phyloP scores from a whole-genome alignment of 2,888 invertebrate species.

The Boloria euphrosyne region DNA sequence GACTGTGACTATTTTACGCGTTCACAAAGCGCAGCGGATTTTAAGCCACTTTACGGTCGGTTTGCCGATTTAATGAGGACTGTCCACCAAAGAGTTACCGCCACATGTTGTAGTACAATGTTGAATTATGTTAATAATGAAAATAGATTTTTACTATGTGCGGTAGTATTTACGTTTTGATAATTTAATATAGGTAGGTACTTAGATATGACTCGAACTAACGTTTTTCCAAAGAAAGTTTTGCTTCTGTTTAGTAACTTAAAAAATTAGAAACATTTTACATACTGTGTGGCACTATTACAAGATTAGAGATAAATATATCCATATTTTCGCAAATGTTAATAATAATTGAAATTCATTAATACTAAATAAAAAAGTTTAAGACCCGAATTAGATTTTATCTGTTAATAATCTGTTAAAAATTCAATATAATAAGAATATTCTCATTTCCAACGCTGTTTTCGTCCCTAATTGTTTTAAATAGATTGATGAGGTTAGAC shows the following conservation, averaged over 20 bases:
- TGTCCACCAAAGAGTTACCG: conserved; percentile 7
- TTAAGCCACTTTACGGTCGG: conserved; percentile 20
- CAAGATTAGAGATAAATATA: too few relatives aligned
- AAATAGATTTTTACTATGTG: neutral
- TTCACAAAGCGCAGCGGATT: conserved; percentile 21
- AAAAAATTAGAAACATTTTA: too few relatives aligned
- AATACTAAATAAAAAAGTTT: too few relatives aligned
- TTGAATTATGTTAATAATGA: conserved; percentile 3
- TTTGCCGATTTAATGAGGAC: conserved; percentile 19
- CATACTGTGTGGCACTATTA: too few relatives aligned
- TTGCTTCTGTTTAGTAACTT: too few relatives aligned
- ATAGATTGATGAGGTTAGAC: conserved; percentile 19
- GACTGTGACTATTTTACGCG: conserved; percentile 17
- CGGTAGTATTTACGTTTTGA: too few relatives aligned
- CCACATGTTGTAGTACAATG: neutral
- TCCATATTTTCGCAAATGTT: too few relatives aligned
- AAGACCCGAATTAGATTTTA: neutral
- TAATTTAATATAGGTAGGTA: too few relatives aligned
- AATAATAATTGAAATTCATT: too few relatives aligned
- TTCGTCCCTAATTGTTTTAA: conserved; percentile 15
- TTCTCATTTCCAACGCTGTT: neutral
- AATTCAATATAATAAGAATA: neutral
- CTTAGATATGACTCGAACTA: too few relatives aligned
- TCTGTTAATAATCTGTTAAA: neutral
- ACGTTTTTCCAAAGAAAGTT: too few relatives aligned